These are phyloP conservation scores for Cygnus buccinator DNA, from an alignment of 2,113 vertebrate genomes.

Conservation along the genomic window DNA sequence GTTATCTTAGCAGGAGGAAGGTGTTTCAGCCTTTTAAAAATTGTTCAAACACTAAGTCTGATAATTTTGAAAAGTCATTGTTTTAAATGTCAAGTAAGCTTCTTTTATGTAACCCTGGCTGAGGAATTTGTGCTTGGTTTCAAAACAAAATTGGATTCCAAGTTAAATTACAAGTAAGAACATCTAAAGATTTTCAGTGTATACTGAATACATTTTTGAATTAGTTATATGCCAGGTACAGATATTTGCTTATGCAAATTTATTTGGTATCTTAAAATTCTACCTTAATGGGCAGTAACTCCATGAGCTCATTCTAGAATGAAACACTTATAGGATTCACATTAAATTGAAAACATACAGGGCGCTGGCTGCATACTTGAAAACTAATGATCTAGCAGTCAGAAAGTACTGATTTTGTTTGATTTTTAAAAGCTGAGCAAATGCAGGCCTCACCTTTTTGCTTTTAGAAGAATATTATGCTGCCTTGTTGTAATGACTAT, in stretches of 20 bases:
- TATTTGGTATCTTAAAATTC: conserved; percentile 24
- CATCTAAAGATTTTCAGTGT: background rate
- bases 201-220: background rate
- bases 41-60: background rate
- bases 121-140: background rate
- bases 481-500: background rate
- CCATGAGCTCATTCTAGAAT: background rate
- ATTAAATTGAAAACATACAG: conserved; percentile 18
- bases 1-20: background rate
- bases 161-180: background rate
- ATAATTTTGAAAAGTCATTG: background rate
- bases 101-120: background rate
- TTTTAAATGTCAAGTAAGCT: background rate
- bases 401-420: conserved; percentile 38
- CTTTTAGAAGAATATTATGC: conserved; percentile 10
- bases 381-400: background rate
- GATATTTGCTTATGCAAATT: conserved; percentile 9
- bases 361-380: background rate
- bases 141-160: background rate
- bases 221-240: background rate
- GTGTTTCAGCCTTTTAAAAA: background rate
- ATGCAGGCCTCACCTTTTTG: background rate
- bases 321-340: background rate
- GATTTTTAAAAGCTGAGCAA: conserved; percentile 52
- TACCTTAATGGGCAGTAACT: background rate